Evolutionary conservation across 2,797 vertebrate genomes (phyloP).

Genomic region (Poeciliopsis presidionis): DNA sequence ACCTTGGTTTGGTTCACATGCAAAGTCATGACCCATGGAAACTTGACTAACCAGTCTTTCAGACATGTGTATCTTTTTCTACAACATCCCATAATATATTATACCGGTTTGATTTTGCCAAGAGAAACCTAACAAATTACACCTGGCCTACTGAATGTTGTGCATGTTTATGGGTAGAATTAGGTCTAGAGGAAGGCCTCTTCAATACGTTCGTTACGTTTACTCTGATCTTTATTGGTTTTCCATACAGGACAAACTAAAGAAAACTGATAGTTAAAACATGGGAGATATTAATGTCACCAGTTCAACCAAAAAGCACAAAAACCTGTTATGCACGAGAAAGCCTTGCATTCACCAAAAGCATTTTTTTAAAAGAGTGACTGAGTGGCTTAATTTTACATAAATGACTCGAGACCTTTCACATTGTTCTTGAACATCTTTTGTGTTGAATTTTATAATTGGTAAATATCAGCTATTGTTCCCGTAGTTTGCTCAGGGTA

Average conservation of each 20-base stretch:
- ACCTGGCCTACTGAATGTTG: neutral
- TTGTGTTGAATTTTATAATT: no score
- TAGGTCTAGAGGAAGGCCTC: neutral
- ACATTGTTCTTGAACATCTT: neutral
- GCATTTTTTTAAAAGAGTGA: neutral
- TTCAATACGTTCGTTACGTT: neutral
- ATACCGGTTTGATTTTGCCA: neutral
- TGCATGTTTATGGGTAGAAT: neutral
- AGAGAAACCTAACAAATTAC: neutral
- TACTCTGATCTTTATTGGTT: neutral
- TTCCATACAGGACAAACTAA: neutral
- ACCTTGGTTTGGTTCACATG: neutral
- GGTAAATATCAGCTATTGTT: neutral
- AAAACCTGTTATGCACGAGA: neutral
- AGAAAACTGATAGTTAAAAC: neutral
- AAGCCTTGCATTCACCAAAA: neutral
- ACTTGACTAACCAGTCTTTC: neutral
- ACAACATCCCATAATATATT: neutral
- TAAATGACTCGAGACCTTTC: neutral
- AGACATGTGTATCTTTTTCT: neutral
- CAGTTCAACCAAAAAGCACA: neutral
- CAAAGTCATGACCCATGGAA: neutral
- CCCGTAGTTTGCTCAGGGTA: slow-evolving; percentile 1
- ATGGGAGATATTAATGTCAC: neutral
- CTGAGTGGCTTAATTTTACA: neutral